phyloP scores from a whole-genome alignment of 2,113 vertebrate species.

The Arothron firmamentum region DNA sequence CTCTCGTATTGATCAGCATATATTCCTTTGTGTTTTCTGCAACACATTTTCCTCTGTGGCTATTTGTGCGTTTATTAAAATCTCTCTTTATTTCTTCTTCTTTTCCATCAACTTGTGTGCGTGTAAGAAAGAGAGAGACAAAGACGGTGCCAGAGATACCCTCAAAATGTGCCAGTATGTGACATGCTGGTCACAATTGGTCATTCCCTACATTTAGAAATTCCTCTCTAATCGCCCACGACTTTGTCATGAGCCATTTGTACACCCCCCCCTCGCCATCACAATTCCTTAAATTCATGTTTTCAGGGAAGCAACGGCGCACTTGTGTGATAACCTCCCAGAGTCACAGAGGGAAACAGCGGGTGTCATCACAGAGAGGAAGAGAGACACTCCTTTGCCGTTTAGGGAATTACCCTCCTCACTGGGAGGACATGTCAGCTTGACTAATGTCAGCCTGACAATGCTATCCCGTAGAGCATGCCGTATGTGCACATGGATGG shows the following conservation, averaged over 20 bases:
- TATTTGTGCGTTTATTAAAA: no score
- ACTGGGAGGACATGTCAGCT: constrained; percentile 62
- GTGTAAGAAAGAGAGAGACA: background rate
- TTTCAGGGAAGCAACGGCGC: constrained; percentile 36
- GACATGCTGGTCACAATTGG: background rate
- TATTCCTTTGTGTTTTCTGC: background rate
- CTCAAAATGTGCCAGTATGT: background rate
- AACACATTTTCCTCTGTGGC: background rate
- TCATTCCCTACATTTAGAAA: background rate
- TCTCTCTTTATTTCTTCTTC: no score
- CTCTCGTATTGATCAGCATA: background rate
- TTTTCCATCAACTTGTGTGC: background rate
- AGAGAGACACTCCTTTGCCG: constrained; percentile 42
- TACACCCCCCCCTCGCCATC: constrained; percentile 3
- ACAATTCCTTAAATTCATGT: constrained; percentile 43
- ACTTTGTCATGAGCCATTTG: no score
- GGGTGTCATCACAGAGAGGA: constrained; percentile 50
- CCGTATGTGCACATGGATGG: constrained; percentile 25
- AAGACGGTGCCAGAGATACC: background rate
- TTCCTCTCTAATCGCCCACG: no score
- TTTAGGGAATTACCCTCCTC: constrained; percentile 68
- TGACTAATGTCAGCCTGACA: constrained; percentile 65
- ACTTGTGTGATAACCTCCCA: constrained; percentile 54
- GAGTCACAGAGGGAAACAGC: constrained; percentile 41
- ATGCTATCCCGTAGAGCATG: constrained; percentile 38